phyloP scores from a whole-genome alignment of 2,797 vertebrate species.

The Arrhamphus sclerolepis region DNA sequence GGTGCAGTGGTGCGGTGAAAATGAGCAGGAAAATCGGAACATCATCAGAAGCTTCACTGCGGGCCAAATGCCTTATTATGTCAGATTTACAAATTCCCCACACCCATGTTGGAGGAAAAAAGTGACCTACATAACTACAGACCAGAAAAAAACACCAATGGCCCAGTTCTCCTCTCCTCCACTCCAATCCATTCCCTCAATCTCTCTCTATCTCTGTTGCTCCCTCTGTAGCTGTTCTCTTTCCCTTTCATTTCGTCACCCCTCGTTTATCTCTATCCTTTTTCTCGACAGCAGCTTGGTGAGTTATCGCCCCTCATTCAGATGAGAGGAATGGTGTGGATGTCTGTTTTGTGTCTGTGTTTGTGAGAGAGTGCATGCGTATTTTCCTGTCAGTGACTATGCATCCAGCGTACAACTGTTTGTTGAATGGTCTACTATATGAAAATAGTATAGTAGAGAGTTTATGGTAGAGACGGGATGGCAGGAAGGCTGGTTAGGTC shows the following conservation, averaged over 20 bases:
- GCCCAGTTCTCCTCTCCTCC: constrained; percentile 66
- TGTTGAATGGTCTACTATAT: constrained; percentile 51
- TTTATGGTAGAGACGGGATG: constrained; percentile 76
- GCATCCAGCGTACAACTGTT: not conserved
- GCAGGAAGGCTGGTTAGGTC: constrained; percentile 82
- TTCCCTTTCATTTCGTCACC: constrained; percentile 68
- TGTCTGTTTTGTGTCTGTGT: constrained; percentile 12
- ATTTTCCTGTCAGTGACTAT: not conserved
- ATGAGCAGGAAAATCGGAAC: constrained; percentile 54
- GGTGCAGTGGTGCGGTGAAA: constrained; percentile 48
- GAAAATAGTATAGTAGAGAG: constrained; percentile 78
- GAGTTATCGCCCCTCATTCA: constrained; percentile 69
- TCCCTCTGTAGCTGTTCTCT: constrained; percentile 55
- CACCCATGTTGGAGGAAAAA: constrained; percentile 52
- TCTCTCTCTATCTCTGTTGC: constrained; percentile 51
- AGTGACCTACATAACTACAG: constrained; percentile 79
- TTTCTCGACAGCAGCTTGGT: constrained; percentile 64
- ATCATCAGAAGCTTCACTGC: constrained; percentile 75
- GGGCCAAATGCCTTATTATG: constrained; percentile 84
- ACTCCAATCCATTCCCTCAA: constrained; percentile 15
- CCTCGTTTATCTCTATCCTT: constrained; percentile 68
- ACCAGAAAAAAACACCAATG: constrained; percentile 65
- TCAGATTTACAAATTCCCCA: constrained; percentile 87
- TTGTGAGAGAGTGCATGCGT: not conserved
- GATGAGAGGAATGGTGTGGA: constrained; percentile 55